Evolutionary conservation across 2,113 vertebrate genomes (phyloP).

Genomic region (Alosa alosa): DNA sequence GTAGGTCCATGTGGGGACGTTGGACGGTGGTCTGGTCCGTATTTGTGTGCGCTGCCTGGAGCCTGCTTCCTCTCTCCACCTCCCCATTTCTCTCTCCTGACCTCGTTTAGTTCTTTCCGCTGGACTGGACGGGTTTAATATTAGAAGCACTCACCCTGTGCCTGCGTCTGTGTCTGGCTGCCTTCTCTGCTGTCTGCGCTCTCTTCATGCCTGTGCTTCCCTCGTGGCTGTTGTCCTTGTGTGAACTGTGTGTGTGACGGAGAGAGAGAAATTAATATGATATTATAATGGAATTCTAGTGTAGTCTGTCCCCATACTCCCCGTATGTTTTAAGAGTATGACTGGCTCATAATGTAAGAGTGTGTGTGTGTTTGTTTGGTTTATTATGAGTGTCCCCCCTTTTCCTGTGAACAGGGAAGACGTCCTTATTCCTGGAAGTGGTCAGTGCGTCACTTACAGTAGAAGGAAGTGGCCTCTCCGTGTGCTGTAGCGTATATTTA

Average conservation of each 20-base stretch:
- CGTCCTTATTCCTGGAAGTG: slow-evolving; percentile 34
- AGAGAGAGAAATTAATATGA: neutral
- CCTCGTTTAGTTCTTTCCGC: slow-evolving; percentile 31
- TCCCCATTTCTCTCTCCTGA: slow-evolving; percentile 19
- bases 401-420: slow-evolving; percentile 12
- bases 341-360: no score
- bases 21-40: no score
- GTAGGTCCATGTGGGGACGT: no score
- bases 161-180: slow-evolving; percentile 34
- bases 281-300: no score
- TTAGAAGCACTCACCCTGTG: slow-evolving; percentile 29
- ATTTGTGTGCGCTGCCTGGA: neutral
- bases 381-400: neutral
- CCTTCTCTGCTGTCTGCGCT: slow-evolving; percentile 35
- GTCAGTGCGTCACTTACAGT: slow-evolving; percentile 30
- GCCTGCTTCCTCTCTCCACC: neutral
- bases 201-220: neutral
- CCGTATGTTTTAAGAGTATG: no score
- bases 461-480: slow-evolving; percentile 23
- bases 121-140: slow-evolving; percentile 18
- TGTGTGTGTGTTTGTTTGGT: neutral
- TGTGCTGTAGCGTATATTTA: neutral
- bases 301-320: no score
- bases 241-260: slow-evolving; percentile 24
- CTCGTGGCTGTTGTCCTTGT: slow-evolving; percentile 1